Base-by-base conservation (phyloP, 1,140 invertebrate species). In the Rhagoletis zephyria region DNA sequence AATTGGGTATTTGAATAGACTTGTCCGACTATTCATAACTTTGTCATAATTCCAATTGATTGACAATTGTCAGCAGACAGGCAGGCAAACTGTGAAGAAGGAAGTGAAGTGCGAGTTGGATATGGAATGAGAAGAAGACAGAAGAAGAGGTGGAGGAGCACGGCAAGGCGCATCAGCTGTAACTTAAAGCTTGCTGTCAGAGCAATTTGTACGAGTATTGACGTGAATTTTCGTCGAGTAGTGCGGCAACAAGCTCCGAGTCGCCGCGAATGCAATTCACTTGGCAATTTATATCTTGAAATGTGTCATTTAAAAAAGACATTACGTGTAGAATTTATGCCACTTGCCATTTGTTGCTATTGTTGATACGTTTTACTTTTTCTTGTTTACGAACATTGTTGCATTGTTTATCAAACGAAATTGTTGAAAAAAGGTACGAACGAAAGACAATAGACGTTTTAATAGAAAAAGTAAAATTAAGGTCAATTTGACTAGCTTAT, bases 21-120 rank as follows among this genome's bases (percentile, higher is more conserved):
- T 81, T 81, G 74, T 81, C 74, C 74, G n/a, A 56, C 74, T 81
- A 19, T 81, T 81, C 48, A 81, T 59, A 81, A 81, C 48, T 81
- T 81, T 81, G 48, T 81, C 74, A 81, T 81, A 51, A 81, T 81
- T 81, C 19, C 48, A 81, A 59, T 81, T 56, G 48, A 81, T 81
- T 81, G 74, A 81, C 45, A 81, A 59, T 56, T 81, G 74, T 81
- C 74, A 81, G 74, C 48, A 56, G 45, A 81, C 56, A 56, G 59
- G 74, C 56, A 45, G 56, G 74, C 48, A 56, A 56, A 81, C 56
- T 81, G 48, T 30, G 48, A 56, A 56, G 48, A 51, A 51, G 48
- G 48, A 77, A 81, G 40, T 74, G 30, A 67, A 67, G 30, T 10
- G 64, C 30, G 3, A 19, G 19, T 10, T 67, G 9, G 3, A 7